Base-by-base conservation (phyloP, 2,797 vertebrate genomes). In the Nannoperca obscura region DNA sequence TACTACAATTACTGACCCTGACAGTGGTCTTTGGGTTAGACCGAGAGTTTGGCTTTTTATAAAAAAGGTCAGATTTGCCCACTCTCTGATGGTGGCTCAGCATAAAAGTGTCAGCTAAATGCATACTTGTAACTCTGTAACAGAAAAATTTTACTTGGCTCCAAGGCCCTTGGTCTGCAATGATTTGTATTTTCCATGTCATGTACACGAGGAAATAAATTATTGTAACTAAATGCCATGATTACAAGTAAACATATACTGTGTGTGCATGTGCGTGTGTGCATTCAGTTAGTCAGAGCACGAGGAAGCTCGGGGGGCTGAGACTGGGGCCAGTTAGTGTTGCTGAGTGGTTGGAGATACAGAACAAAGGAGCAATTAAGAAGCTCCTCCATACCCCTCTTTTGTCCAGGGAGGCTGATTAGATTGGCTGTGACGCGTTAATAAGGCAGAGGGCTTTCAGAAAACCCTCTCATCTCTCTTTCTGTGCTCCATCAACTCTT, bases 371-470 rank as follows among this genome's bases (percentile, higher is more conserved):
- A 89, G 85, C 80, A 91, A 92, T 94, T 91, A 94, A 81, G 74
- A 76, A 85, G 70, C 73, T 91, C 74, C 70, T 87, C 81, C 80
- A 65, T 71, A 86, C 74, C 83, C 86, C 82, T 73, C 88, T 90
- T 88, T 75, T 61, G 90, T 84, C 84, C 85, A 85, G 87, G 87
- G 89, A 93, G 70, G 78, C 84, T 92, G 94, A 94, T 95, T 94
- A 95, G 94, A 94, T 94, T 92, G 85, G 14, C 91, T 93, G 90
- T 93, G 93, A 93, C 66, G 87, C 92, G 88, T 73, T 92, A 94
- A 95, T 93, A 94, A 94, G 88, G 83, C 91, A 87, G 80, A 87
- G 84, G 81, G 83, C 80, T 76, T 71, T 47, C 50, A 79, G 46
- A 54, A 67, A 87, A 59, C 53, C 40, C 57, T 81, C 71, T 71